Conservation (phyloP, 2,113 vertebrate genomes). For the Fregetta grallaria region DNA sequence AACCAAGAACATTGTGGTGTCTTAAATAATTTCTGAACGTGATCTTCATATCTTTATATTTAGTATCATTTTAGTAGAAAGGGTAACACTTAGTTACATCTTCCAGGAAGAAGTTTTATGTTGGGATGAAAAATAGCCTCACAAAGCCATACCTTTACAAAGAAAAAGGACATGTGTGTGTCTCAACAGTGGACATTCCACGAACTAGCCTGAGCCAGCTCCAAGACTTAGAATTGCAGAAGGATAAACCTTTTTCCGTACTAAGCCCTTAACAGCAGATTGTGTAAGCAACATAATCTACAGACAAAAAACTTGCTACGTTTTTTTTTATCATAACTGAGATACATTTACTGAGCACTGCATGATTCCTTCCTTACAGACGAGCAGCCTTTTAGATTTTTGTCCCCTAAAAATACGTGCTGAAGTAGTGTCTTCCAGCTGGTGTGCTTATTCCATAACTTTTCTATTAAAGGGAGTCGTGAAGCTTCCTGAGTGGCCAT, state of each 20-base stretch:
- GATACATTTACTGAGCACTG: neutral
- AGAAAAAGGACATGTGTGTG: neutral
- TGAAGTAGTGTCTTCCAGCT: slow-evolving; percentile 22
- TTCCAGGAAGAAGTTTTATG: neutral
- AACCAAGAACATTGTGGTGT: neutral
- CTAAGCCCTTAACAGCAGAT: neutral
- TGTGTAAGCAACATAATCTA: neutral
- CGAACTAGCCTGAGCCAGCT: neutral
- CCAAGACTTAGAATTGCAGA: neutral
- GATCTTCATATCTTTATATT: neutral
- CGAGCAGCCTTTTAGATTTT: neutral
- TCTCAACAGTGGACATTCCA: neutral
- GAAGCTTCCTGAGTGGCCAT: slow-evolving; percentile 81
- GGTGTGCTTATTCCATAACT: slow-evolving; percentile 61
- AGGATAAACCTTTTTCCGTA: neutral
- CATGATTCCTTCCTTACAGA: neutral
- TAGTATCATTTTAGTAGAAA: neutral
- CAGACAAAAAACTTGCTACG: neutral
- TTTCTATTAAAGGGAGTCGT: slow-evolving; percentile 81
- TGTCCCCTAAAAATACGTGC: neutral
- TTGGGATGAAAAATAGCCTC: neutral
- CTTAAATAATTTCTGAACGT: neutral
- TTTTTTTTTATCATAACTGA: neutral
- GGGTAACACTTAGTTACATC: too few species aligned
- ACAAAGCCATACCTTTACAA: neutral